Percentiles rank a stretch among this genome's conserved stretches.
Conservation (phyloP, 2,113 vertebrate species). For the Cynopterus brachyotis region DNA sequence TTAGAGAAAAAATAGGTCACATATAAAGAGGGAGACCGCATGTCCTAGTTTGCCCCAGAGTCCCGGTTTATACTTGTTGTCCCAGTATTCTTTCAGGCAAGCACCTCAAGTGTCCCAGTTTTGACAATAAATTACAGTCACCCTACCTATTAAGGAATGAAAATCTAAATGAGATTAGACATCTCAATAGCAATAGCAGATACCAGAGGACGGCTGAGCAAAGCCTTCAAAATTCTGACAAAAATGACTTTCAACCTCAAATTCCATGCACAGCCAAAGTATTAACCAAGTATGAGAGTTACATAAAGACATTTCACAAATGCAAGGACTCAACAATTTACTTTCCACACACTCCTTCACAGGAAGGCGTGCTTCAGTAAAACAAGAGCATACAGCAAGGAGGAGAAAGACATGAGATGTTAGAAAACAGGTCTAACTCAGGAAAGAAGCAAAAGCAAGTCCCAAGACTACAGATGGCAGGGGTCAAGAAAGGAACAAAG, state of each 20-base stretch:
- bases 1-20: constrained; percentile 9
- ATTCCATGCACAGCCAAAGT: background rate
- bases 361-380: background rate
- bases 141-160: background rate
- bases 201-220: background rate
- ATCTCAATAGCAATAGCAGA: constrained; percentile 2
- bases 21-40: background rate
- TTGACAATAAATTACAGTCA: background rate
- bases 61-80: background rate
- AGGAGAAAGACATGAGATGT: background rate
- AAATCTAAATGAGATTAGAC: constrained; percentile 11
- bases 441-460: background rate
- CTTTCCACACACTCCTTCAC: background rate
- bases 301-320: background rate
- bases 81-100: background rate
- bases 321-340: background rate
- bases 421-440: background rate
- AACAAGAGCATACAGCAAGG: background rate
- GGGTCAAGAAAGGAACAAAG: background rate
- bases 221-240: background rate
- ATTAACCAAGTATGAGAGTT: constrained; percentile 16
- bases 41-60: background rate
- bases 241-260: constrained; percentile 19
- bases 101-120: background rate
- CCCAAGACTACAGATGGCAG: background rate